phyloP scores from a whole-genome alignment of 2,797 vertebrate genomes.

The Gadopsis marmoratus region DNA sequence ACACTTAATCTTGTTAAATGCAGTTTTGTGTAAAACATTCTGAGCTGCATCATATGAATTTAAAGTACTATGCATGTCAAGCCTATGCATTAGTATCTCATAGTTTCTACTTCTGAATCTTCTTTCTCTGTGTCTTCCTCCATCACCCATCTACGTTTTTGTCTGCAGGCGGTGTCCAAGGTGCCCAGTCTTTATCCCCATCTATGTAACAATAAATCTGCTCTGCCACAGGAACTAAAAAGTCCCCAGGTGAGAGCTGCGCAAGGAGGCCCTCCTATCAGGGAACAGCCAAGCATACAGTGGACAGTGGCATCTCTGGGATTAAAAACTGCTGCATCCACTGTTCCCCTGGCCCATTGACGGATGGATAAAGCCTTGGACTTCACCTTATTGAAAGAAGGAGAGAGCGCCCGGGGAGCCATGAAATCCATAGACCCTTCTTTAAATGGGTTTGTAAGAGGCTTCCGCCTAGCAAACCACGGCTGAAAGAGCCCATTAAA shows the following conservation, averaged over 20 bases:
- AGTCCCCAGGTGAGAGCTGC: constrained; percentile 75
- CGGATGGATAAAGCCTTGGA: constrained; percentile 87
- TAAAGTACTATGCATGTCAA: background rate
- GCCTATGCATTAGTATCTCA: background rate
- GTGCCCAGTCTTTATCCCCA: constrained; percentile 65
- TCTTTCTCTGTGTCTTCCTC: constrained; percentile 11
- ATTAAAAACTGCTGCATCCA: constrained; percentile 84
- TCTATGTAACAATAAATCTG: constrained; percentile 75
- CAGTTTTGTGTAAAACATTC: background rate
- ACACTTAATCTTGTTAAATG: background rate
- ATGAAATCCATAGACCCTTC: constrained; percentile 87
- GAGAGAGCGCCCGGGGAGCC: constrained; percentile 84
- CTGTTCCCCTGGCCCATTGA: constrained; percentile 82
- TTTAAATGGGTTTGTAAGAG: constrained; percentile 88
- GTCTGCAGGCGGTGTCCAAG: constrained; percentile 51
- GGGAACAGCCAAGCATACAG: constrained; percentile 76
- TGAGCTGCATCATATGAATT: constrained; percentile 1
- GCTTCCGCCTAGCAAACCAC: constrained; percentile 80
- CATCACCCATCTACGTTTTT: constrained; percentile 35
- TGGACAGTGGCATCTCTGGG: constrained; percentile 79
- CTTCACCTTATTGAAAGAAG: constrained; percentile 86
- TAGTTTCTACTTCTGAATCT: constrained; percentile 4
- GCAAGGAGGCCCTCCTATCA: constrained; percentile 68
- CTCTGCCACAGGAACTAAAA: constrained; percentile 71
- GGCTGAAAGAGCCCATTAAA: constrained; percentile 86